Evolutionary conservation across 2,113 vertebrate genomes (phyloP).

Genomic region (Athene cunicularia): DNA sequence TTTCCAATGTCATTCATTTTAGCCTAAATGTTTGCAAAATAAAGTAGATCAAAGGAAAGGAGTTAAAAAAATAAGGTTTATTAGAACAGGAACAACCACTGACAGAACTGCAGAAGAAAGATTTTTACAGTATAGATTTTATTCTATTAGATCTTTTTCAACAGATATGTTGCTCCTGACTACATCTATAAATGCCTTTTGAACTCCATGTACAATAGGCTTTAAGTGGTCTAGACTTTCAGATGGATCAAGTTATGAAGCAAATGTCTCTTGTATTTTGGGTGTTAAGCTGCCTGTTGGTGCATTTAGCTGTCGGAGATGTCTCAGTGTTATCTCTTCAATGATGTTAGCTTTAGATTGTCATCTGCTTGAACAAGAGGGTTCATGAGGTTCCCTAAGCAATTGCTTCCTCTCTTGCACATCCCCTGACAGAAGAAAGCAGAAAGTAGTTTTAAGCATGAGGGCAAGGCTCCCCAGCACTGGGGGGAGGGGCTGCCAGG

Average conservation of each 20-base stretch:
- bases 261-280: background rate
- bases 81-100: background rate
- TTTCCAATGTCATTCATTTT: background rate
- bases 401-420: background rate
- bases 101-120: background rate
- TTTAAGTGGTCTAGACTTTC: background rate
- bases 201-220: background rate
- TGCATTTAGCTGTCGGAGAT: background rate
- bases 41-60: background rate
- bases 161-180: background rate
- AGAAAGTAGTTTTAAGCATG: background rate
- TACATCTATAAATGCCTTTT: background rate
- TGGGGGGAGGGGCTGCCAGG: background rate
- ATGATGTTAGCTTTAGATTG: background rate
- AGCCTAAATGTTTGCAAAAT: background rate
- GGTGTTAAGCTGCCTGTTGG: background rate
- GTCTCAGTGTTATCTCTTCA: background rate
- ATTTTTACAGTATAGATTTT: background rate
- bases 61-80: background rate
- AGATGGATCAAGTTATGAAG: background rate
- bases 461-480: background rate
- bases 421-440: background rate
- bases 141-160: background rate
- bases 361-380: background rate
- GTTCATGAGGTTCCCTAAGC: background rate